phyloP scores from a whole-genome alignment of 2,113 vertebrate genomes.

The rat (Rattus norvegicus) region DNA sequence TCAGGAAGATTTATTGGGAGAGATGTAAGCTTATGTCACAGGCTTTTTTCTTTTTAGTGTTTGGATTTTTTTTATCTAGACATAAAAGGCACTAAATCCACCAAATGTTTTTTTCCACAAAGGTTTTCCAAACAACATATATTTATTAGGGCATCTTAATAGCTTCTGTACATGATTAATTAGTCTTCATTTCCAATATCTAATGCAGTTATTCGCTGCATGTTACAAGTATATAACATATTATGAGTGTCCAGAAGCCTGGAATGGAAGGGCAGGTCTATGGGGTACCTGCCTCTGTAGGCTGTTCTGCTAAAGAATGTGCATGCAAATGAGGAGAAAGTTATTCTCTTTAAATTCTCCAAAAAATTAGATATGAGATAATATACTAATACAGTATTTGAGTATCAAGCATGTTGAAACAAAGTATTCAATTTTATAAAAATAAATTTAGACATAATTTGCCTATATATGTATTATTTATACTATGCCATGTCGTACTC shows the following conservation, averaged over 20 bases:
- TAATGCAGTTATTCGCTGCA: neutral
- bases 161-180: neutral
- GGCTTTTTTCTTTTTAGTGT: neutral
- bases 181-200: neutral
- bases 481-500: neutral
- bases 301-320: neutral
- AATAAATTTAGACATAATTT: neutral
- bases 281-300: neutral
- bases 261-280: neutral
- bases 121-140: neutral
- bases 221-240: neutral
- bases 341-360: neutral
- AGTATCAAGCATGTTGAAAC: neutral
- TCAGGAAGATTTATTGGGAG: neutral
- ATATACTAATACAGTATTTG: neutral
- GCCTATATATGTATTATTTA: neutral
- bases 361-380: neutral
- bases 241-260: neutral
- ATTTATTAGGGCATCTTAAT: constrained; percentile 23
- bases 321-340: neutral
- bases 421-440: neutral
- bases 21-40: neutral
- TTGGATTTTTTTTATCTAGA: neutral
- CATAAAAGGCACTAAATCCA: neutral
- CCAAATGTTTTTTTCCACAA: neutral